Base-by-base conservation (phyloP, 2,113 vertebrate species). In the Entelurus aequoreus region DNA sequence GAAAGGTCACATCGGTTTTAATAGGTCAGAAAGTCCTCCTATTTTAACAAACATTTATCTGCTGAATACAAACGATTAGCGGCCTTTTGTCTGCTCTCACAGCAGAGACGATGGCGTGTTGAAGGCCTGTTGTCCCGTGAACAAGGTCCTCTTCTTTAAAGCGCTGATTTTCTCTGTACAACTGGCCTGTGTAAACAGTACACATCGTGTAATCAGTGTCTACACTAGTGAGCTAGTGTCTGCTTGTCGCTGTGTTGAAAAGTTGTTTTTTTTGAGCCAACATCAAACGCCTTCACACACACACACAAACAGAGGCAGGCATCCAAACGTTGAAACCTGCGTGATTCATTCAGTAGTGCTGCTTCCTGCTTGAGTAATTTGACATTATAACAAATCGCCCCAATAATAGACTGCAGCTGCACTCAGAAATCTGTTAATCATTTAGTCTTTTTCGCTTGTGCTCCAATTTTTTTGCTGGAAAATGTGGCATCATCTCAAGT, bases 291-390 rank as follows among this genome's bases (percentile, higher is more conserved):
- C 66, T 67, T 61, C 53, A 19, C 40, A 37, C 37, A 40, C 64
- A 62, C 37, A 42, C 47, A 15, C 12, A 53, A 19, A 38, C 50
- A 42, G n/a, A 10, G 35, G 47, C 28, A 73, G 21, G 66, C 53
- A 70, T 77, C 65, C 61, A 78, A 75, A 77, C 77, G 70, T 28
- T 68, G 60, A 84, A 84, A 77, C 69, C 62, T 35, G 60, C 38
- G 13, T 80, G 81, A 88, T 87, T 86, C 83, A 77, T 86, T 81
- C 75, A 69, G 80, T 80, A 76, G 86, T 83, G 74, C 77, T 74
- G 77, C 82, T 85, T 88, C 84, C 84, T 82, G 79, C 77, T 77
- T 79, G 65, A 77, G 78, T 86, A 82, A 88, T 83, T 84, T 79
- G 80, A 86, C 71, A 73, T 84, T 80, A 86, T 82, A 86, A 88